Evolutionary conservation across 2,797 vertebrate species (phyloP).

Genomic region (Lerista edwardsae): DNA sequence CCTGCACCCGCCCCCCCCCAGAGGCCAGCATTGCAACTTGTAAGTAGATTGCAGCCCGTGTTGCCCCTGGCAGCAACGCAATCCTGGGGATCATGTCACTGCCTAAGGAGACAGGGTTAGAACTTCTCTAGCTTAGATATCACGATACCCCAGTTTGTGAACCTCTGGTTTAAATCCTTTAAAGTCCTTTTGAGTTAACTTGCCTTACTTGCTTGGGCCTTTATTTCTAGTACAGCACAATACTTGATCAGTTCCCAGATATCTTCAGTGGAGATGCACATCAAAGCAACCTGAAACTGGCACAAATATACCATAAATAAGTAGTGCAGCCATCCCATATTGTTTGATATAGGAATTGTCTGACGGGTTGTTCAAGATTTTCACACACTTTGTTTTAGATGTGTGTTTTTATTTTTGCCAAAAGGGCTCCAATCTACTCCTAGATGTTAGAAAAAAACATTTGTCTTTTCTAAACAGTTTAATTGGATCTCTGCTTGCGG

Average conservation of each 20-base stretch:
- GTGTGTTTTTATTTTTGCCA: background rate
- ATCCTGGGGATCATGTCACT: too few relatives aligned
- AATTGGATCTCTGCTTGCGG: background rate
- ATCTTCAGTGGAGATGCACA: background rate
- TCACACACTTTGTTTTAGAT: background rate
- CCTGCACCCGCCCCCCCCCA: too few relatives aligned
- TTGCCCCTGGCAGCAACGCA: too few relatives aligned
- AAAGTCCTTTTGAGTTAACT: too few relatives aligned
- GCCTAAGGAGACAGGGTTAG: too few relatives aligned
- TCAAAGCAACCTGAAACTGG: background rate
- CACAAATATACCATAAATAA: background rate
- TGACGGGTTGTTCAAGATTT: background rate
- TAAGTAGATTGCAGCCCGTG: too few relatives aligned
- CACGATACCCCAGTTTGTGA: too few relatives aligned
- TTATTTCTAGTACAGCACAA: too few relatives aligned
- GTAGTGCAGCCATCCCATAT: background rate
- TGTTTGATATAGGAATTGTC: background rate
- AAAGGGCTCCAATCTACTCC: background rate
- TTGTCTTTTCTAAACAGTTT: background rate
- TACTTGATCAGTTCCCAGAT: background rate
- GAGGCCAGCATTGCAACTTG: too few relatives aligned
- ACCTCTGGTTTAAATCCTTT: background rate
- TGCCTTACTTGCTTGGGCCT: too few relatives aligned
- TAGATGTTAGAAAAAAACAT: background rate
- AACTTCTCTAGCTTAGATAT: too few relatives aligned